A percentile compares a stretch with the other conserved stretches of the same genome.
These are phyloP conservation scores for Phlogophora meticulosa DNA, from an alignment of 2,888 invertebrate genomes.

Conservation along the genomic window DNA sequence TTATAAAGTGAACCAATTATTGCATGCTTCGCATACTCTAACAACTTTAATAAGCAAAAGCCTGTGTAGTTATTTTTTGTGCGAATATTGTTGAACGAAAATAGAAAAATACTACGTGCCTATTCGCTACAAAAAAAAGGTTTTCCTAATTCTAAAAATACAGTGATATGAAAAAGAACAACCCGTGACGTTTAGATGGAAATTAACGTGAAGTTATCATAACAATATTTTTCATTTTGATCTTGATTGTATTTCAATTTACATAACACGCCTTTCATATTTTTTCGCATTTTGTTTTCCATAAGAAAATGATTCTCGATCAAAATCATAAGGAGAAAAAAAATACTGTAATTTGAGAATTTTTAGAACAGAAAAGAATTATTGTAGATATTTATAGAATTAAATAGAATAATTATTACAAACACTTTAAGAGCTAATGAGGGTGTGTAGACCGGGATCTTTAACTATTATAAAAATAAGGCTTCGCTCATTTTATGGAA, in stretches of 20 bases:
- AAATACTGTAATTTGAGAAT: neutral
- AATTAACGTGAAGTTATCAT: conserved; percentile 23
- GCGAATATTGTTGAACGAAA: neutral
- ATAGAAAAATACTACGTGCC: neutral
- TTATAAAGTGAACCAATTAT: conserved; percentile 5
- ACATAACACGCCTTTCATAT: neutral
- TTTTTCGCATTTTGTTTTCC: neutral
- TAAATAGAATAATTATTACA: no score
- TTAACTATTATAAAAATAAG: no score
- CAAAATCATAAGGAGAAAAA: neutral
- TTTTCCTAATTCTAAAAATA: conserved; percentile 12
- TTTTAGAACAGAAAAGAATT: no score
- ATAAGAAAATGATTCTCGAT: no score
- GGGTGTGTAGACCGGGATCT: no score
- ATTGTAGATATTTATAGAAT: no score
- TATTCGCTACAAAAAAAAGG: conserved; percentile 3
- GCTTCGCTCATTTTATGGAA: no score
- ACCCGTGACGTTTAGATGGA: conserved; percentile 17
- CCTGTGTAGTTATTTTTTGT: neutral
- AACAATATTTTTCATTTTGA: conserved; percentile 25
- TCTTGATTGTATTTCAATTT: conserved; percentile 15
- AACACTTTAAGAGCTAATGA: no score
- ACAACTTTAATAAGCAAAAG: conserved; percentile 7
- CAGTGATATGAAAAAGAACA: conserved; percentile 3
- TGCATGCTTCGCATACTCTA: conserved; percentile 4